Evolutionary conservation across 2,888 invertebrate genomes (phyloP).

Genomic region (Morpho deidamia): DNA sequence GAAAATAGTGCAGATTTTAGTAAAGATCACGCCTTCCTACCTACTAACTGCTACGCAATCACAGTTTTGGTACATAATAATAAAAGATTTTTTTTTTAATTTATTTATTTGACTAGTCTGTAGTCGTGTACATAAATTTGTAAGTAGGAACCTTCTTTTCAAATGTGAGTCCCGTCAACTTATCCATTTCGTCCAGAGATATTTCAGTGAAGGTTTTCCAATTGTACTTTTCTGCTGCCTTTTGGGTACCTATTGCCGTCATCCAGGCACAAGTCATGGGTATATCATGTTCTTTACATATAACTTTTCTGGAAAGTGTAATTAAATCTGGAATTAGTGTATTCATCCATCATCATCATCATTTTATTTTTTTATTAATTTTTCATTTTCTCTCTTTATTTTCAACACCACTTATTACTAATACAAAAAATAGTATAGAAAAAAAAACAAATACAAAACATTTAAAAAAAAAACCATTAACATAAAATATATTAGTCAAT

Average conservation of each 20-base stretch:
- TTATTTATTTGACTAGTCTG: not conserved
- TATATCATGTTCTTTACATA: conserved; percentile 34
- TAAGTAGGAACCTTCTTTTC: conserved; percentile 28
- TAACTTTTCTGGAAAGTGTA: not conserved
- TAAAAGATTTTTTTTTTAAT: not conserved
- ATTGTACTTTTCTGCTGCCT: conserved; percentile 30
- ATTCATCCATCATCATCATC: too few relatives aligned
- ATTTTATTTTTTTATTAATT: too few relatives aligned
- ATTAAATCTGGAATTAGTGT: not conserved
- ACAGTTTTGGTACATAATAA: too few relatives aligned
- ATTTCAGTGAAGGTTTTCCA: conserved; percentile 33
- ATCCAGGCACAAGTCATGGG: conserved; percentile 36
- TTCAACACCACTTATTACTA: too few relatives aligned
- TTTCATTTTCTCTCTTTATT: too few relatives aligned
- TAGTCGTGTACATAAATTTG: conserved; percentile 33
- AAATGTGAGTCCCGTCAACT: conserved; percentile 26
- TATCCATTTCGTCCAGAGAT: conserved; percentile 28
- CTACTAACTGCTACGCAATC: too few relatives aligned
- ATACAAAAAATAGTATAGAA: too few relatives aligned
- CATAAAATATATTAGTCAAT: too few relatives aligned
- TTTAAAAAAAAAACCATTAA: too few relatives aligned
- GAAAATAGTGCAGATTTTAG: not conserved
- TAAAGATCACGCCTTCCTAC: not conserved
- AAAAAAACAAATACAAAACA: too few relatives aligned
- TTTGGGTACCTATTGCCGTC: conserved; percentile 32